phyloP scores from a whole-genome alignment of 2,888 invertebrate species.

The Erpobdella octoculata region DNA sequence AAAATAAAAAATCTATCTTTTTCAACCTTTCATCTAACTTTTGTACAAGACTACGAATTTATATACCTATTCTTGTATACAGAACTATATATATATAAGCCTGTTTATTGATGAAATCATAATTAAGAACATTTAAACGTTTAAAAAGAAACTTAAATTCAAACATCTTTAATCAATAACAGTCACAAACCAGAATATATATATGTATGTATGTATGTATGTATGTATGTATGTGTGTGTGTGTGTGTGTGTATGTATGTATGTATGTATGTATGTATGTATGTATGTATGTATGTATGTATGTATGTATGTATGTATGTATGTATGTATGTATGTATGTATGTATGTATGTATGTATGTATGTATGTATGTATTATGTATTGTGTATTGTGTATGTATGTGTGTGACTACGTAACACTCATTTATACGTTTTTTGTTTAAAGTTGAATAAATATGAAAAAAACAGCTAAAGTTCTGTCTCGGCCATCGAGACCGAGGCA shows the following conservation, averaged over 20 bases:
- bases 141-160: neutral
- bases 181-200: neutral
- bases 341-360: no score
- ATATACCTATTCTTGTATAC: neutral
- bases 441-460: no score
- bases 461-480: no score
- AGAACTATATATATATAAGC: neutral
- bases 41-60: no score
- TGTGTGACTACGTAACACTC: neutral
- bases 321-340: constrained; percentile 10
- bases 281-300: constrained; percentile 12
- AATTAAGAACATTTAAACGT: neutral
- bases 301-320: constrained; percentile 15
- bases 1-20: no score
- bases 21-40: no score
- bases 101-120: neutral
- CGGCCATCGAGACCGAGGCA: no score
- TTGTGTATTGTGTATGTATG: no score
- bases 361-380: no score
- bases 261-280: neutral
- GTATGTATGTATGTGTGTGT: neutral
- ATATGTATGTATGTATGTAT: neutral
- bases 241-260: neutral
- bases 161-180: neutral
- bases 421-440: no score